Evolutionary conservation across 2,888 invertebrate species (phyloP).

Genomic region (Trichopria drosophilae): DNA sequence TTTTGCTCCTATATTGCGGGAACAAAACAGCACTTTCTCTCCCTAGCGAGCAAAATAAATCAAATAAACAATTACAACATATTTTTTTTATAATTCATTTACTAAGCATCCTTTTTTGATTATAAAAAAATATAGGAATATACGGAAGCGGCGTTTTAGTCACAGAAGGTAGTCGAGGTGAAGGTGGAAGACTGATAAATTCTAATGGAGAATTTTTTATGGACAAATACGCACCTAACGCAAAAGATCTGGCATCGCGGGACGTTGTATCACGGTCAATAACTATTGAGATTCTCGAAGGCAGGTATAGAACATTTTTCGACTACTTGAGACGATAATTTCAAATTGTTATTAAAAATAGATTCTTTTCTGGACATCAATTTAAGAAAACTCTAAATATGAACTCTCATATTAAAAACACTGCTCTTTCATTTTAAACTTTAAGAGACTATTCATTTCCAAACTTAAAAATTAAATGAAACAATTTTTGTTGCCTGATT

Average conservation of each 20-base stretch:
- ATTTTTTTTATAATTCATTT: no score
- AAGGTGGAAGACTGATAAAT: constrained; percentile 95
- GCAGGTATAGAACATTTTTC: constrained; percentile 62
- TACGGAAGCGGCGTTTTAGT: constrained; percentile 98
- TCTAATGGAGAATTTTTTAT: constrained; percentile 95
- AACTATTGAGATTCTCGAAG: constrained; percentile 95
- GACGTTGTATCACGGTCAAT: constrained; percentile 96
- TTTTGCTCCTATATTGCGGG: no score
- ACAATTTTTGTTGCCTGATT: no score
- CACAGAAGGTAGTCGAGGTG: constrained; percentile 94
- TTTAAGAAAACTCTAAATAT: constrained; percentile 3
- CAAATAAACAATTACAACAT: no score
- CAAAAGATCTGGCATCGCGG: constrained; percentile 95
- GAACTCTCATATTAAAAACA: neutral
- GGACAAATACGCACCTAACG: constrained; percentile 96
- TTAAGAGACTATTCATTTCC: no score
- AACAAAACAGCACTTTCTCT: no score
- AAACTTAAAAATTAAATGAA: no score
- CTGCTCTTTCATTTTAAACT: neutral
- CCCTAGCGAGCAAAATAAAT: no score
- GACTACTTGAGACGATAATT: constrained; percentile 2
- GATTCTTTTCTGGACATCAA: no score
- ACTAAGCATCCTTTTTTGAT: no score
- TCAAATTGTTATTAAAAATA: constrained; percentile 7
- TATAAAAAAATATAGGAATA: constrained; percentile 70